These are phyloP conservation scores for Nothoprocta perdicaria DNA, from an alignment of 2,113 vertebrate species.

Conservation along the genomic window DNA sequence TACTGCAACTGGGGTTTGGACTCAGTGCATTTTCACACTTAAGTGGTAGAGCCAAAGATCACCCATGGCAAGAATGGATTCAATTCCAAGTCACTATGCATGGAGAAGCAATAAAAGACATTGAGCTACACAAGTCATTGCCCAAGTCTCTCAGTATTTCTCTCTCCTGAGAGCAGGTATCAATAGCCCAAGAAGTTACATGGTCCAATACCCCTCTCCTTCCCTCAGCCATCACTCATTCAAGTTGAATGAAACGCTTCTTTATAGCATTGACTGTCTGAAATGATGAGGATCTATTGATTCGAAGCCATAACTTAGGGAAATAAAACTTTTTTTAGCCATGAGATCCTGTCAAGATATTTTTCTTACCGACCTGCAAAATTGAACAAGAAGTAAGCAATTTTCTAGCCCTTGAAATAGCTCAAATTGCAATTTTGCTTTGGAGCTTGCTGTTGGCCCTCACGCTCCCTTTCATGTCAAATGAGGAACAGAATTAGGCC, in stretches of 20 bases:
- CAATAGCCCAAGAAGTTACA: background rate
- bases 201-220: background rate
- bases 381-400: background rate
- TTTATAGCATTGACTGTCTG: background rate
- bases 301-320: background rate
- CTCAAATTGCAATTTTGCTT: background rate
- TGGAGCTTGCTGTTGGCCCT: background rate
- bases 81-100: background rate
- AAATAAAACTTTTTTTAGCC: background rate
- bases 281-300: background rate
- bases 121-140: background rate
- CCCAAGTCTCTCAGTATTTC: fast-evolving
- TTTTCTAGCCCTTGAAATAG: background rate
- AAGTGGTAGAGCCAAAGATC: background rate
- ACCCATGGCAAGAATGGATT: background rate
- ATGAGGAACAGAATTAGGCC: background rate
- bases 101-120: background rate
- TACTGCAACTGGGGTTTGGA: background rate
- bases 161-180: background rate
- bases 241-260: background rate
- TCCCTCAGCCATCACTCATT: background rate
- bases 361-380: background rate
- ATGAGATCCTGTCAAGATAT: no score
- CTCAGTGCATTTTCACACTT: background rate
- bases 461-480: background rate